Conservation (phyloP, 2,888 invertebrate species). For the Alviniconcha strummeri region DNA sequence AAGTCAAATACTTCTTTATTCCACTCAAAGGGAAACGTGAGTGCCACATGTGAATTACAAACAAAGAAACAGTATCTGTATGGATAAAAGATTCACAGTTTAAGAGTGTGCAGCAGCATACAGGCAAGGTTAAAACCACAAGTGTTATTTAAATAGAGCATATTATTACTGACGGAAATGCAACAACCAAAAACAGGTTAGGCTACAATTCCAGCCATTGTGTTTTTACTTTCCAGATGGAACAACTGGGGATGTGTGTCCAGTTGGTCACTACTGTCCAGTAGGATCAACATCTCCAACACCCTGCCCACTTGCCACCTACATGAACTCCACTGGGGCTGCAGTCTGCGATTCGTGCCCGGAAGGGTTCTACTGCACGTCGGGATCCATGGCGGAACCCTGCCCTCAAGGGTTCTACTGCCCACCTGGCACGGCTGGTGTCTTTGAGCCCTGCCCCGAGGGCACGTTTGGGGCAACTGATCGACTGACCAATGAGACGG, state of each 20-base stretch:
- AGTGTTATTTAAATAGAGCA: too few relatives aligned
- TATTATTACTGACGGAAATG: too few relatives aligned
- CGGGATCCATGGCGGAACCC: constrained; percentile 59
- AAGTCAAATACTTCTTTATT: too few relatives aligned
- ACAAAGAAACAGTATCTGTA: too few relatives aligned
- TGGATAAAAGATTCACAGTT: too few relatives aligned
- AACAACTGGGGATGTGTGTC: constrained; percentile 67
- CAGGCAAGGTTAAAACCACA: too few relatives aligned
- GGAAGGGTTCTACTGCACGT: constrained; percentile 64
- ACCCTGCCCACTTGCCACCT: constrained; percentile 61
- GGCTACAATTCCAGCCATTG: too few relatives aligned
- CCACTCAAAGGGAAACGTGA: too few relatives aligned
- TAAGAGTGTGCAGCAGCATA: too few relatives aligned
- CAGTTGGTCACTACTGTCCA: constrained; percentile 64
- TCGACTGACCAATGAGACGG: constrained; percentile 56
- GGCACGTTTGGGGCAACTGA: constrained; percentile 67
- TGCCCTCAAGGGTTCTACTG: constrained; percentile 67
- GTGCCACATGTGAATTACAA: too few relatives aligned
- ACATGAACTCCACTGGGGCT: constrained; percentile 66
- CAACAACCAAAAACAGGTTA: too few relatives aligned
- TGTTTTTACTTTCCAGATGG: constrained; percentile 55
- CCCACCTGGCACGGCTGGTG: constrained; percentile 59
- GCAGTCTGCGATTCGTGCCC: constrained; percentile 63
- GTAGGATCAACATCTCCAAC: constrained; percentile 49
- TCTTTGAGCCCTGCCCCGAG: constrained; percentile 62